Evolutionary conservation across 1,140 invertebrate species (phyloP).

Genomic region (Helicorthomorpha holstii): DNA sequence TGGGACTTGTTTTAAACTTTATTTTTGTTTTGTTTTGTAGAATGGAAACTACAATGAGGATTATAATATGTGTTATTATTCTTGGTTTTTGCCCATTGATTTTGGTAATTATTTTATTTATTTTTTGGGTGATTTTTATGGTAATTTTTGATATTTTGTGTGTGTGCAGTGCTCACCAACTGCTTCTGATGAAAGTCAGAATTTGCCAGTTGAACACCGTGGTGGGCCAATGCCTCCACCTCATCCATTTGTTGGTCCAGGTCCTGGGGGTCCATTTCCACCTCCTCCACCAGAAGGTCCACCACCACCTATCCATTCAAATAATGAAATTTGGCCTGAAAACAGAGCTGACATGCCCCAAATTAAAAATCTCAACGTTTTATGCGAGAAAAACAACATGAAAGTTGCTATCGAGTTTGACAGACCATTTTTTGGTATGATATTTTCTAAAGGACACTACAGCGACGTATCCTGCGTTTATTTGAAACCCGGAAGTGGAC

Average conservation of each 20-base stretch:
- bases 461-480: slow-evolving; percentile 81
- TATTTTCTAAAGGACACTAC: slow-evolving; percentile 77
- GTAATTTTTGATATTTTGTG: too few species aligned
- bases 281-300: neutral
- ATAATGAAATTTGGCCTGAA: slow-evolving; percentile 65
- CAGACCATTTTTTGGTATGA: slow-evolving; percentile 85
- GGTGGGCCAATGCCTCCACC: neutral
- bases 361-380: slow-evolving; percentile 79
- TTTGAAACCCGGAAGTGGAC: slow-evolving; percentile 69
- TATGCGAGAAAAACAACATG: slow-evolving; percentile 92
- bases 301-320: slow-evolving; percentile 10
- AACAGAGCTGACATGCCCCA: slow-evolving; percentile 63
- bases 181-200: neutral
- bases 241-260: neutral
- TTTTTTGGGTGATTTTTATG: too few species aligned
- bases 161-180: too few species aligned
- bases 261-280: neutral
- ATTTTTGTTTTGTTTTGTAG: too few species aligned
- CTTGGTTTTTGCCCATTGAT: too few species aligned
- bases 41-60: too few species aligned
- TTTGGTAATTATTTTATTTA: too few species aligned
- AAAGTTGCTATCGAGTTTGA: slow-evolving; percentile 87
- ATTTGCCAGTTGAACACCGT: neutral
- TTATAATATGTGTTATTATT: too few species aligned
- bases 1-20: too few species aligned